These are phyloP conservation scores for Spisula solida DNA, from an alignment of 2,888 invertebrate species.

Conservation along the genomic window DNA sequence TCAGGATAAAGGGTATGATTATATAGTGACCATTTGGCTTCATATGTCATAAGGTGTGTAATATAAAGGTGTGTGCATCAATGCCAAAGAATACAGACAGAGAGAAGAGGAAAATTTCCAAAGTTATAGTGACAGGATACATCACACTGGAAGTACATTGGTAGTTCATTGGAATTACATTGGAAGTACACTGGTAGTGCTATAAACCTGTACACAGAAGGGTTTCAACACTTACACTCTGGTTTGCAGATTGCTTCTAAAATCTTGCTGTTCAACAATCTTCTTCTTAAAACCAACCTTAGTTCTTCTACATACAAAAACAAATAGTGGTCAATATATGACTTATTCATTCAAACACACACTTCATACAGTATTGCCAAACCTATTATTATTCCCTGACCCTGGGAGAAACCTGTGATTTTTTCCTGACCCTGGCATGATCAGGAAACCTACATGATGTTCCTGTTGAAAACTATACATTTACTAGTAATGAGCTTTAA, in stretches of 20 bases:
- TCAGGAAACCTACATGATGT: not conserved
- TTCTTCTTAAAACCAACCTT: constrained; percentile 73
- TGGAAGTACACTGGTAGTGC: not conserved
- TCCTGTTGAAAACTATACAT: not conserved
- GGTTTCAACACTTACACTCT: constrained; percentile 66
- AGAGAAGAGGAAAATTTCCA: too few species aligned
- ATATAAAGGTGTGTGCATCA: too few species aligned
- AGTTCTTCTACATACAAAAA: constrained; percentile 76
- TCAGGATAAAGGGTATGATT: not conserved
- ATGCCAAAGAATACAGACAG: not conserved
- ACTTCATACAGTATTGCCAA: too few species aligned
- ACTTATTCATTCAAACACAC: not conserved
- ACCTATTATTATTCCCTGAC: too few species aligned
- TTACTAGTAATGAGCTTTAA: not conserved
- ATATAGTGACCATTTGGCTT: not conserved
- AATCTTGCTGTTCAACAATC: constrained; percentile 66
- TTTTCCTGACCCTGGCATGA: not conserved
- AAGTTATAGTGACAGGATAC: too few species aligned
- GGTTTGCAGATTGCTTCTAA: constrained; percentile 67
- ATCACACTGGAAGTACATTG: not conserved
- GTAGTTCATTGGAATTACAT: not conserved
- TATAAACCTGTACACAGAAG: not conserved
- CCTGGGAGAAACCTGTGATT: too few species aligned
- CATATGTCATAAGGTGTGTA: not conserved
- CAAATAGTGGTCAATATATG: constrained; percentile 2